Conservation (phyloP, 2,797 vertebrate genomes). For the Morelia viridis region DNA sequence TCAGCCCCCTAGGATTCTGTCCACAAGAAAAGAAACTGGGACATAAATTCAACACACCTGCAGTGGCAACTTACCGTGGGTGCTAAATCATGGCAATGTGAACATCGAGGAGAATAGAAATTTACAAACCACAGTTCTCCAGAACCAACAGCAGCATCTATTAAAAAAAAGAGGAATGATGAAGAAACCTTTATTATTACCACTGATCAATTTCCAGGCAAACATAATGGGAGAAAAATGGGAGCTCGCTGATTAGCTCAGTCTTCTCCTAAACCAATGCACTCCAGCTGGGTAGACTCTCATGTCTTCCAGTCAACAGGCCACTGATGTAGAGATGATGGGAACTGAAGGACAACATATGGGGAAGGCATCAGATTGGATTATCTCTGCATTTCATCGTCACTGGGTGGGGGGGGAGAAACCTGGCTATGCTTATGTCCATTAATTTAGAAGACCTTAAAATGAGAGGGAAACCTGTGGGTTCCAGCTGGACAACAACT, state of each 20-base stretch:
- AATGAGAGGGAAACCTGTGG: not conserved
- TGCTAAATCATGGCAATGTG: slow-evolving; percentile 95
- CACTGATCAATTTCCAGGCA: not conserved
- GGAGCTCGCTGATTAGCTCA: not conserved
- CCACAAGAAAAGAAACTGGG: not conserved
- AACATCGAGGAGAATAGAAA: slow-evolving; percentile 96
- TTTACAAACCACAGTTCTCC: slow-evolving; percentile 98
- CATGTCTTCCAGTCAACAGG: not conserved
- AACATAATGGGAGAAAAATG: not conserved
- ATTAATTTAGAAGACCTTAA: not conserved
- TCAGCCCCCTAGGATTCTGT: not conserved
- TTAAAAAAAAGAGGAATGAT: slow-evolving; percentile 23
- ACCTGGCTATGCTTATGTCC: not conserved
- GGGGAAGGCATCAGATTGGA: not conserved
- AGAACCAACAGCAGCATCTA: slow-evolving; percentile 92
- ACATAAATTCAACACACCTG: not conserved
- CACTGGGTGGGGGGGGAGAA: not conserved
- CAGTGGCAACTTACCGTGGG: slow-evolving; percentile 81
- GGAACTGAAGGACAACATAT: not conserved
- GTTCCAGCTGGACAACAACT: not conserved
- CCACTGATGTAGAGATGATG: not conserved
- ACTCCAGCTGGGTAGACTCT: not conserved
- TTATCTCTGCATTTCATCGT: not conserved
- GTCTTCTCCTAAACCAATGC: not conserved
- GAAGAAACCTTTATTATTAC: fast-evolving